A percentile compares a stretch with the other conserved stretches of the same genome.
Conservation (phyloP, 35 echinoderm and acorn worm genomes). For the Heliocidaris tuberculata region DNA sequence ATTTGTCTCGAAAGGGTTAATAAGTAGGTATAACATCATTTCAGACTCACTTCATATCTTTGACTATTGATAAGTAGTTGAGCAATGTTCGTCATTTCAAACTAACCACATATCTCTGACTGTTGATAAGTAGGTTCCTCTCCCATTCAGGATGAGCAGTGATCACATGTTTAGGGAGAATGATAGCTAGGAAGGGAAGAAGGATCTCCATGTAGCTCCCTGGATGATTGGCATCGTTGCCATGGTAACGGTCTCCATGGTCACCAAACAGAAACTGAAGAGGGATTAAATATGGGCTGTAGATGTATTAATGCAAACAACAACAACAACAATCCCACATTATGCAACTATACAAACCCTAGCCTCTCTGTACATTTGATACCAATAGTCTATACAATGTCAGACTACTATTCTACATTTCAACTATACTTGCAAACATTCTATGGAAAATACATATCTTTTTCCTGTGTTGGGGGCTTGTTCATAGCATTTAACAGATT, state of each 20-base stretch:
- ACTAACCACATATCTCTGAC: conserved; percentile 72
- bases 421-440: too few species aligned
- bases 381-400: not conserved
- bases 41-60: too few species aligned
- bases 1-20: too few species aligned
- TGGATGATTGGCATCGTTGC: conserved; percentile 57
- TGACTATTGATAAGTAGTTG: too few species aligned
- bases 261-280: conserved; percentile 83
- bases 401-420: too few species aligned
- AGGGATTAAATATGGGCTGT: not conserved
- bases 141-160: conserved; percentile 67
- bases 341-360: not conserved
- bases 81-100: not conserved
- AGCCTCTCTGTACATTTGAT: not conserved
- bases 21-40: too few species aligned
- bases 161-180: conserved; percentile 57
- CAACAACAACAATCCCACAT: too few species aligned
- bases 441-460: too few species aligned
- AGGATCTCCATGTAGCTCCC: conserved; percentile 74
- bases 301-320: not conserved
- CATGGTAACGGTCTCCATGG: conserved; percentile 79
- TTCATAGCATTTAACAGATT: too few species aligned
- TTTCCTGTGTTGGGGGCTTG: too few species aligned
- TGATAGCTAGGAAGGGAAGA: conserved; percentile 73
- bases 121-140: conserved; percentile 71